Conservation (phyloP, 1,140 invertebrate species). For the Aphelinus atriplicis region DNA sequence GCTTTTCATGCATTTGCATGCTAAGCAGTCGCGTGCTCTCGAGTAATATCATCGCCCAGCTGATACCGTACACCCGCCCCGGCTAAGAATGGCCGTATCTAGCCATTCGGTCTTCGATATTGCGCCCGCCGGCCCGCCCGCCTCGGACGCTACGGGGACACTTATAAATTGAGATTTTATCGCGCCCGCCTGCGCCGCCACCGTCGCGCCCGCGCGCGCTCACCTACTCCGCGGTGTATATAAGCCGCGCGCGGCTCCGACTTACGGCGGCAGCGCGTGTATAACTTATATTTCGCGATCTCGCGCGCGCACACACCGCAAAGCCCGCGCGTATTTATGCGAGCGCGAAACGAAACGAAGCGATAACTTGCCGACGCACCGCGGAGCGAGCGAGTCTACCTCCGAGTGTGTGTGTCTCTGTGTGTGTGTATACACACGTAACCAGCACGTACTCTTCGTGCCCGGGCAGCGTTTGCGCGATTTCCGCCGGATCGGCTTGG, state of each 20-base stretch:
- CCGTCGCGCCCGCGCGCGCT: constrained; percentile 37
- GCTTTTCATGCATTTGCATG: constrained; percentile 64
- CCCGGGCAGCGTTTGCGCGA: constrained; percentile 11
- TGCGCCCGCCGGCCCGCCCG: constrained; percentile 40
- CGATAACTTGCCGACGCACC: constrained; percentile 39
- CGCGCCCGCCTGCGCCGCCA: constrained; percentile 37
- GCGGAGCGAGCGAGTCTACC: too few species aligned
- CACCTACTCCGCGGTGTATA: constrained; percentile 25
- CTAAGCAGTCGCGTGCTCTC: constrained; percentile 61
- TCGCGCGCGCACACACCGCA: neutral
- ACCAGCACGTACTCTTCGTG: constrained; percentile 13
- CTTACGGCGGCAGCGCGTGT: constrained; percentile 4
- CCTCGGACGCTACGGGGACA: constrained; percentile 49
- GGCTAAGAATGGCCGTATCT: constrained; percentile 57
- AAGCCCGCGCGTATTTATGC: constrained; percentile 25
- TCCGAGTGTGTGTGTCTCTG: too few species aligned
- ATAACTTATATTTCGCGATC: constrained; percentile 40
- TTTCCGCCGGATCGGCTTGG: neutral
- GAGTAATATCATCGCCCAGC: constrained; percentile 59
- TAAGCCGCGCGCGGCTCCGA: constrained; percentile 24
- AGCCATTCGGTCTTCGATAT: constrained; percentile 61
- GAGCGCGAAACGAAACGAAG: constrained; percentile 28
- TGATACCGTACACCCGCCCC: constrained; percentile 55
- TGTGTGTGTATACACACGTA: neutral
- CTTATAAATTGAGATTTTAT: constrained; percentile 64